Base-by-base conservation (phyloP, 35 echinoderm and acorn worm species). In the Stichopus chloronotus region DNA sequence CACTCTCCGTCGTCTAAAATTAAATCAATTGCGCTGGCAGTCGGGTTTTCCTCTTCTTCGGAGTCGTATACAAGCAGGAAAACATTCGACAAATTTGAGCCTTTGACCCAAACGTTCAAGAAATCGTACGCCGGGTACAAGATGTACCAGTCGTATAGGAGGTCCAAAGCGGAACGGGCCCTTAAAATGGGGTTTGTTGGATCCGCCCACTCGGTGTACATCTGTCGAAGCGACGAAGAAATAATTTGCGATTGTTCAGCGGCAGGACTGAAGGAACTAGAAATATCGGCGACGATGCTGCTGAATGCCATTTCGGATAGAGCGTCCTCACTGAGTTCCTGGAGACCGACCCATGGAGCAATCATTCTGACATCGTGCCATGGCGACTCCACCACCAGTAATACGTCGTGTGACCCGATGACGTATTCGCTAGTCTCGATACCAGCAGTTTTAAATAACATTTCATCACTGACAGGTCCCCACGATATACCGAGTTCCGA, bases 201-300 rank as follows among this genome's bases (percentile, higher is more conserved):
- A 13, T 83, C 80, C 53, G 43, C 80, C 80, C 80, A 83, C 10
- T 83, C 55, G 80, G 43, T 55, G 80, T 83, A 83, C 19, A 55
- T 83, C 55, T 83, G 80, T 83, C 53, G 80, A 17, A 83, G 55
- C 12, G 80, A 43, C 11, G 80, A 83, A 56, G 14, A 52, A 13
- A 83, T 56, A n/a, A 83, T 55, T 0, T 43, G 11, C n/a, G 80
- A 83, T 83, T 83, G 80, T 65, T 65, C 19, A 17, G 3, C 52
- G 25, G n/a, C 55, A 8, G 13, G 80, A 55, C 14, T 83, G 5
- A 83, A 56, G 8, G 52, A 83, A 83, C 17, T 14, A 56, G n/a
- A 52, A 17, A 57, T 83, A n/a, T 83, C 80, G 55, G 9, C 55
- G 80, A 83, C 55, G 53, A 83, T 56, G 25, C 55, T 56, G 55